Evolutionary conservation across 2,888 invertebrate species (phyloP).

Genomic region (Bombylius discolor): DNA sequence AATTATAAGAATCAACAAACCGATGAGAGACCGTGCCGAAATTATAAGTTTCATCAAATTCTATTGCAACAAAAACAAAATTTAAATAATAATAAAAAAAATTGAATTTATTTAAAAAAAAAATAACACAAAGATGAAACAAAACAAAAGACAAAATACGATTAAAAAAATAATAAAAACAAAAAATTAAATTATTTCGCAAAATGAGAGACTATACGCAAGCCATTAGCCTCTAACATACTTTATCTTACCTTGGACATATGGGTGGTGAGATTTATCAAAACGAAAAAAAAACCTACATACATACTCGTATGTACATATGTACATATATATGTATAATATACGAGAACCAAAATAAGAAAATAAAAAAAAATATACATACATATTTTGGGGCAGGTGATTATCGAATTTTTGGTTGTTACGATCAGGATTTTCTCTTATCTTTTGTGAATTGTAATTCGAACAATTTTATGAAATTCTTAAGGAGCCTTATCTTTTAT

Average conservation of each 20-base stretch:
- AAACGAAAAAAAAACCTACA: not conserved
- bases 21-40: conserved; percentile 10
- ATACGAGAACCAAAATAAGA: too few species aligned
- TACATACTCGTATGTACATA: too few species aligned
- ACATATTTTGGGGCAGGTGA: not conserved
- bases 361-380: too few species aligned
- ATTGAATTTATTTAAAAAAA: not conserved
- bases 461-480: conserved; percentile 3
- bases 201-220: not conserved
- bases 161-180: not conserved
- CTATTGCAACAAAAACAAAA: not conserved
- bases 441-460: not conserved
- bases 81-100: not conserved
- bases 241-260: too few species aligned
- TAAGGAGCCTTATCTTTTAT: conserved; percentile 4
- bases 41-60: conserved; percentile 5
- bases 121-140: not conserved
- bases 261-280: not conserved
- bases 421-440: conserved; percentile 3
- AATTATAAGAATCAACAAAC: conserved; percentile 13
- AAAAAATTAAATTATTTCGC: not conserved
- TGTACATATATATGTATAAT: too few species aligned
- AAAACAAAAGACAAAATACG: not conserved
- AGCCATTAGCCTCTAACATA: not conserved
- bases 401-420: conserved; percentile 8